Conservation (phyloP, 2,797 vertebrate genomes). For the Moxostoma hubbsi region DNA sequence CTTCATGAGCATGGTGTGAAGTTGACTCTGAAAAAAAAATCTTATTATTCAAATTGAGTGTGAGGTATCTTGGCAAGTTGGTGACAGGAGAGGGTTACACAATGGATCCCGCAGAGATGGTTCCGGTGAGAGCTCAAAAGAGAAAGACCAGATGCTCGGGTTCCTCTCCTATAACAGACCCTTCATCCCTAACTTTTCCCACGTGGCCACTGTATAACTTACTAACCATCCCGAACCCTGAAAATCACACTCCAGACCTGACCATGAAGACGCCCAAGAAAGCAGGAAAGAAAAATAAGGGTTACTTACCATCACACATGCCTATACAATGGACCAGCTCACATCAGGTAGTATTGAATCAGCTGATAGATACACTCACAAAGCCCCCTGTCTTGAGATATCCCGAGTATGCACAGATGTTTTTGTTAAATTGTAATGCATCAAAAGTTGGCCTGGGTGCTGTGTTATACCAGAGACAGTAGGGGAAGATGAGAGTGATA, state of each 20-base stretch:
- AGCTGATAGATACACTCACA: constrained; percentile 28
- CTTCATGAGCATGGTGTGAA: not conserved
- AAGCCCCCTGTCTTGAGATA: constrained; percentile 47
- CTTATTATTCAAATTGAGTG: constrained; percentile 11
- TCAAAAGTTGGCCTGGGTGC: constrained; percentile 35
- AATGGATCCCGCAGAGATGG: constrained; percentile 38
- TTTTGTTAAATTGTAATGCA: constrained; percentile 47
- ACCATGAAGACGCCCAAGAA: not conserved
- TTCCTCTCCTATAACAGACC: constrained; percentile 23
- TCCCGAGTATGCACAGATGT: constrained; percentile 22
- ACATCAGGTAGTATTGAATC: constrained; percentile 36
- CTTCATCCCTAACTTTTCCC: constrained; percentile 2
- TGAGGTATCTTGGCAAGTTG: constrained; percentile 26
- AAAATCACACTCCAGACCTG: not conserved
- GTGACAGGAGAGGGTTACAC: constrained; percentile 40
- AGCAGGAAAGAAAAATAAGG: constrained; percentile 13
- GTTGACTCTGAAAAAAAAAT: not conserved
- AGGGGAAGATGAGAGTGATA: constrained; percentile 44
- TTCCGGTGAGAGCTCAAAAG: too few relatives aligned
- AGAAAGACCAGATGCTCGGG: constrained; percentile 4
- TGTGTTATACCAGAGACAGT: constrained; percentile 37
- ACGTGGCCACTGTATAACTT: constrained; percentile 14
- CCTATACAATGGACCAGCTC: constrained; percentile 44
- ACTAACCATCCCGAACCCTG: not conserved
- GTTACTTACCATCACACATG: constrained; percentile 13